These are phyloP conservation scores for Mesorhabditis spiculigera DNA, from an alignment of 2,888 invertebrate species.

Conservation along the genomic window DNA sequence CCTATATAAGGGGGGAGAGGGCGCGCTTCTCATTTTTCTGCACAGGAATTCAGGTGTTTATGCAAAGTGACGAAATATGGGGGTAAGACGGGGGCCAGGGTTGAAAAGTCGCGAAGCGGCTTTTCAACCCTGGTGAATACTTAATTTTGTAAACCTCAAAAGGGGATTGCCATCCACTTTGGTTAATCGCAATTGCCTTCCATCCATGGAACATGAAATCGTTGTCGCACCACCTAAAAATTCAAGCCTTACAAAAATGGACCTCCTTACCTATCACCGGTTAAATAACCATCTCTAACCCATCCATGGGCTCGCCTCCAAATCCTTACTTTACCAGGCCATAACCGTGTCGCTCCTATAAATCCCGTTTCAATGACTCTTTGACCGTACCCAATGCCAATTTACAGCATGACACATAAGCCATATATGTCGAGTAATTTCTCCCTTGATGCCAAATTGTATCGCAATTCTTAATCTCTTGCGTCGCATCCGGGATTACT, in stretches of 20 bases:
- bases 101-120: no score
- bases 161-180: constrained; percentile 38
- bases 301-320: constrained; percentile 43
- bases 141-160: constrained; percentile 21
- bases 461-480: constrained; percentile 41
- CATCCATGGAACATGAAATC: constrained; percentile 53
- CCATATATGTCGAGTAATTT: constrained; percentile 53
- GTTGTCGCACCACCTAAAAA: constrained; percentile 20
- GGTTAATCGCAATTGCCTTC: constrained; percentile 34
- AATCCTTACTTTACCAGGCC: constrained; percentile 46
- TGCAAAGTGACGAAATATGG: no score
- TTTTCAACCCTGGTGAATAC: no score
- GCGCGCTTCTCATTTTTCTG: no score
- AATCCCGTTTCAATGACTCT: neutral
- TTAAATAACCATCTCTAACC: constrained; percentile 45
- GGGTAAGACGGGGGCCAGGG: no score
- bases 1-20: no score
- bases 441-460: constrained; percentile 44
- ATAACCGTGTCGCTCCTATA: constrained; percentile 37
- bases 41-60: no score
- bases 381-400: constrained; percentile 32
- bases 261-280: constrained; percentile 28
- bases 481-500: constrained; percentile 35
- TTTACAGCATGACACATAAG: constrained; percentile 51
- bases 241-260: neutral